These are phyloP conservation scores for Acleris literana DNA, from an alignment of 2,888 invertebrate genomes.

Conservation along the genomic window DNA sequence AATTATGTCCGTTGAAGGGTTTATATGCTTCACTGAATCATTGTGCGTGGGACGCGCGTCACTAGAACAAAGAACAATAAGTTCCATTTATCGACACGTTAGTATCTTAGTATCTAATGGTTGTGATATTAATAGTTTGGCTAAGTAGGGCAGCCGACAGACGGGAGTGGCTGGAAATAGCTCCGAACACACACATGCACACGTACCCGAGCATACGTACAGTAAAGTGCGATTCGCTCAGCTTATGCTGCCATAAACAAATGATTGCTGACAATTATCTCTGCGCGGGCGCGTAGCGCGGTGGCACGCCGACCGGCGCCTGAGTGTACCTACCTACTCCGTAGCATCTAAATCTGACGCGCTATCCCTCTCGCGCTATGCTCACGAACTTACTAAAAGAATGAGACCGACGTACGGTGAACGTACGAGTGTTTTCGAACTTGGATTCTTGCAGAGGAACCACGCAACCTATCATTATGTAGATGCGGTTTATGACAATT, in stretches of 20 bases:
- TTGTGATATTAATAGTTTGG: constrained; percentile 37
- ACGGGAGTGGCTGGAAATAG: constrained; percentile 65
- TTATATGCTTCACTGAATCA: constrained; percentile 25
- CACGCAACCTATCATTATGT: constrained; percentile 22
- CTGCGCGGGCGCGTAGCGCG: constrained; percentile 44
- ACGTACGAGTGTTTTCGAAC: too few species aligned
- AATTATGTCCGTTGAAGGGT: constrained; percentile 22
- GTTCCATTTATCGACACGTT: constrained; percentile 32
- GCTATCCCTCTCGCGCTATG: too few species aligned
- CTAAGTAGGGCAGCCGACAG: constrained; percentile 62
- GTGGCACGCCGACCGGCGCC: constrained; percentile 35
- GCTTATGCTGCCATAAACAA: constrained; percentile 69
- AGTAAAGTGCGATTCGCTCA: constrained; percentile 63
- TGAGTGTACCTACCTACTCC: not conserved
- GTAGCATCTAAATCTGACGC: too few species aligned
- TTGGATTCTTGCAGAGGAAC: too few species aligned
- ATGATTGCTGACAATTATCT: constrained; percentile 70
- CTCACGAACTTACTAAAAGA: too few species aligned
- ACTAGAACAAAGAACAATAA: constrained; percentile 32
- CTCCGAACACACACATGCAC: constrained; percentile 46
- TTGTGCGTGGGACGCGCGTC: constrained; percentile 25
- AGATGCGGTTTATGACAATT: constrained; percentile 31
- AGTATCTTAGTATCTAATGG: constrained; percentile 29
- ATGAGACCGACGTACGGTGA: too few species aligned
- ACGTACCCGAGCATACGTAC: constrained; percentile 15